Conservation (phyloP, 2,797 vertebrate genomes). For the Margarornis squamiger region DNA sequence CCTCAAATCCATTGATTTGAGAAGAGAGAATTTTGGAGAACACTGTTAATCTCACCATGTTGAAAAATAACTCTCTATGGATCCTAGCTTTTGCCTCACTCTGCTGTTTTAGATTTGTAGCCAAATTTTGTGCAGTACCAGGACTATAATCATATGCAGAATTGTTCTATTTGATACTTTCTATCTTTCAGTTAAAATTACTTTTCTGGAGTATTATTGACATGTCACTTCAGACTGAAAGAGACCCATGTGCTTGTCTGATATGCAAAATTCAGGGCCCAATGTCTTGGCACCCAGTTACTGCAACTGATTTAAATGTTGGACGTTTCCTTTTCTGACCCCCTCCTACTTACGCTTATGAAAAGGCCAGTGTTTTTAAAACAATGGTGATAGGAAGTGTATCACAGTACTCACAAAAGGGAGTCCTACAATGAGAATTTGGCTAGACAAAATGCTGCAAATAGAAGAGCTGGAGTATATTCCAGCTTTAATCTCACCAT, state of each 20-base stretch:
- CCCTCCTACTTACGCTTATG: background rate
- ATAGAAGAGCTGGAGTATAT: background rate
- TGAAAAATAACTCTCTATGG: background rate
- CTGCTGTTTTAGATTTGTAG: background rate
- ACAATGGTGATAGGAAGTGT: background rate
- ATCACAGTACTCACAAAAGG: background rate
- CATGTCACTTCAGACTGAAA: background rate
- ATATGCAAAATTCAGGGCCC: background rate
- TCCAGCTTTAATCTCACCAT: background rate
- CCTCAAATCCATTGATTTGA: background rate
- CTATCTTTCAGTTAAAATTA: background rate
- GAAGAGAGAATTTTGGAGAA: background rate
- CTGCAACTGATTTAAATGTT: background rate
- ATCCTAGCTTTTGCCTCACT: background rate
- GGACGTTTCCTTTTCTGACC: background rate
- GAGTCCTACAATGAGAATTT: background rate
- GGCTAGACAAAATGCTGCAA: background rate
- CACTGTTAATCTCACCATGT: background rate
- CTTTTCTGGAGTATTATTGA: background rate
- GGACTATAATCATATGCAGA: background rate
- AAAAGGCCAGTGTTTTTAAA: constrained; percentile 21
- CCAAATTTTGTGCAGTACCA: background rate
- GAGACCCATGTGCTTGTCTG: background rate
- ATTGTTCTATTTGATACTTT: background rate
- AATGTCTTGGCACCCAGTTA: background rate